Evolutionary conservation across 2,888 invertebrate species (phyloP), one percentile per base, ranked within the genome.

Genomic region (Acheta domesticus): DNA sequence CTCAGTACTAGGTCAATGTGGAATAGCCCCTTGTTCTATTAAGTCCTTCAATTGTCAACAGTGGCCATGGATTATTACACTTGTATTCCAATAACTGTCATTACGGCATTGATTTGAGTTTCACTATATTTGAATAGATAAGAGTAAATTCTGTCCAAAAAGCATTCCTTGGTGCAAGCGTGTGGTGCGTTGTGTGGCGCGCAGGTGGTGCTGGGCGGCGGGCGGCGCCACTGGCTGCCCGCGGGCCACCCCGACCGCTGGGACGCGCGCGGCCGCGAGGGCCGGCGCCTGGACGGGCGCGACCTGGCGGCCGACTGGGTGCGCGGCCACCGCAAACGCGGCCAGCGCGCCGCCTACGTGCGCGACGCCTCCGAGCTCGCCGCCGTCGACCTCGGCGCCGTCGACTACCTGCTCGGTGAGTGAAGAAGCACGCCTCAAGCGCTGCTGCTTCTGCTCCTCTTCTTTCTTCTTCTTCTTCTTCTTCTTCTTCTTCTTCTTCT

Each of bases 221-320:
- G 94, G 0, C 88, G 94, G 83, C 89, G 93, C 76, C 93, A 93
- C 84, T 94, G 94, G 88, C 87, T 94, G 76, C 93, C 94, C 5
- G 62, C 62, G 14, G 62, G 62, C 14, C 62, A 62, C n/a, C 62
- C 62, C 62, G 62, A 62, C n/a, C 62, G 62, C 62, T 92, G 91
- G 83, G 91, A 93, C 49, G 91, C 92, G 0, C 87, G 89, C 83
- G 91, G 91, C 81, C 90, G 92, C 82, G 92, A 93, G 85, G 93
- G 93, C 0, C 88, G 93, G 83, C 89, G 93, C 82, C 87, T 93
- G 23, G 95, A 95, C 84, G 93, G 93, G 1, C 88, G 93, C 81
- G 93, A 95, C 86, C 89, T 95, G 79, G 92, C 94, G 80, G 92
- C 94, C 86, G 93, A 93, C 85, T 94, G 94, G 94, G 89, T 92